Percentiles rank a stretch among this genome's conserved stretches.
Conservation (phyloP, 1,140 invertebrate species). For the Hyphantria cunea region DNA sequence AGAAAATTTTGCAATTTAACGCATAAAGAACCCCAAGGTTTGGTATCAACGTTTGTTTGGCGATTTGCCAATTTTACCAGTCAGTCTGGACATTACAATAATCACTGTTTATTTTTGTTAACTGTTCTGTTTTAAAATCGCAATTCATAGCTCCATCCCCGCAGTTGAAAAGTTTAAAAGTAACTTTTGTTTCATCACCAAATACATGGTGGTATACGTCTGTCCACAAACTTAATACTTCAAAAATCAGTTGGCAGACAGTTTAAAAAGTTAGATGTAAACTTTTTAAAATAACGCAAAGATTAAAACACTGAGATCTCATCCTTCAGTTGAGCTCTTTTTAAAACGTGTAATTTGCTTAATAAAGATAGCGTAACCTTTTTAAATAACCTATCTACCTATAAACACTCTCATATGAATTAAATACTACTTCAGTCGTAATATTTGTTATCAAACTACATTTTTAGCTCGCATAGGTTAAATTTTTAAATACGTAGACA, state of each 20-base stretch:
- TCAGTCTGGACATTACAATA: constrained; percentile 43
- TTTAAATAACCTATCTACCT: too few relatives aligned
- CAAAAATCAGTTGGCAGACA: constrained; percentile 1
- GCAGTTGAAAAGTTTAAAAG: constrained; percentile 21
- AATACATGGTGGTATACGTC: background rate
- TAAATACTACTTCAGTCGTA: too few relatives aligned
- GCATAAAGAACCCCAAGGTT: constrained; percentile 41
- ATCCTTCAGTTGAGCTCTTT: background rate
- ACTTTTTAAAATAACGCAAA: constrained; percentile 1
- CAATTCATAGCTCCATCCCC: constrained; percentile 26
- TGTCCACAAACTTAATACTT: constrained; percentile 6
- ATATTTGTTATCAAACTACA: too few relatives aligned
- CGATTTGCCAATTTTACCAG: constrained; percentile 35
- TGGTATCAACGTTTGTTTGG: constrained; percentile 33
- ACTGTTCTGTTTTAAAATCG: constrained; percentile 37
- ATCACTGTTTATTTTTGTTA: constrained; percentile 41
- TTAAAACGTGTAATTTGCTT: too few relatives aligned
- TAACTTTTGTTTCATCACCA: constrained; percentile 24
- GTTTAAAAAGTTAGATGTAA: constrained; percentile 1
- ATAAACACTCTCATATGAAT: too few relatives aligned
- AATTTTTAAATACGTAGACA: too few relatives aligned
- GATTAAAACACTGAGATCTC: background rate
- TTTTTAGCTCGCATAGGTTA: too few relatives aligned
- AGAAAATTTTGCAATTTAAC: constrained; percentile 39
- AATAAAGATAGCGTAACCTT: too few relatives aligned